Evolutionary conservation across 2,797 vertebrate species (phyloP).

Genomic region (Discoglossus pictus): DNA sequence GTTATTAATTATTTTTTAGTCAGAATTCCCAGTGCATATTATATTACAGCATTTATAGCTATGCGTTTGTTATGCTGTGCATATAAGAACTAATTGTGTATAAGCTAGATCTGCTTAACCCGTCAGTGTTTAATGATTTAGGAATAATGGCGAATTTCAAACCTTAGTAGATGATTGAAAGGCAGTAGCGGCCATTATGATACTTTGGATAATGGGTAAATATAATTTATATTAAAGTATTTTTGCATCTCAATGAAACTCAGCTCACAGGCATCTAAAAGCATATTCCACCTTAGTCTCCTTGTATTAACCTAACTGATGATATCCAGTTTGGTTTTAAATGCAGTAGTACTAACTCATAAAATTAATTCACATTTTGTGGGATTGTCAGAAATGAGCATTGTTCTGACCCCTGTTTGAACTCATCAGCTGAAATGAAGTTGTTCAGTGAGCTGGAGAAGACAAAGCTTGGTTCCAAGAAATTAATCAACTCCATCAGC

Average conservation of each 20-base stretch:
- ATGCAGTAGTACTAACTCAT: constrained; percentile 73
- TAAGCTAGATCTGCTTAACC: constrained; percentile 5
- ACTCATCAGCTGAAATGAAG: constrained; percentile 99
- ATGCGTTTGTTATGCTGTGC: background rate
- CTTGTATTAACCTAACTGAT: constrained; percentile 56
- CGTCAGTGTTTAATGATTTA: constrained; percentile 13
- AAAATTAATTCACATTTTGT: constrained; percentile 91
- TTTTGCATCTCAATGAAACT: constrained; percentile 7
- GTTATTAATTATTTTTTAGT: too few relatives aligned
- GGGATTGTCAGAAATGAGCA: constrained; percentile 94
- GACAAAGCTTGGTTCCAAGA: constrained; percentile 88
- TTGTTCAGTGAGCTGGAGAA: constrained; percentile 98
- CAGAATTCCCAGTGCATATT: background rate
- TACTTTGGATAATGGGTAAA: constrained; percentile 16
- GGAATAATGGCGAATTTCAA: constrained; percentile 8
- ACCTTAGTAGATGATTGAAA: constrained; percentile 3
- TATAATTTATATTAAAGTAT: constrained; percentile 35
- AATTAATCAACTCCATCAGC: constrained; percentile 93
- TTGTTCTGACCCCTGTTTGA: constrained; percentile 93
- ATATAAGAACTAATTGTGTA: background rate
- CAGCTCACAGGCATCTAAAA: constrained; percentile 18
- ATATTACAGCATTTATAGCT: background rate
- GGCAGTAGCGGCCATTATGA: constrained; percentile 4
- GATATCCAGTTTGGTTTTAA: constrained; percentile 70
- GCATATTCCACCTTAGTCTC: constrained; percentile 21